Evolutionary conservation across 1,140 invertebrate genomes (phyloP), one percentile per base, ranked within the genome.

Genomic region (Marisa cornuarietis): DNA sequence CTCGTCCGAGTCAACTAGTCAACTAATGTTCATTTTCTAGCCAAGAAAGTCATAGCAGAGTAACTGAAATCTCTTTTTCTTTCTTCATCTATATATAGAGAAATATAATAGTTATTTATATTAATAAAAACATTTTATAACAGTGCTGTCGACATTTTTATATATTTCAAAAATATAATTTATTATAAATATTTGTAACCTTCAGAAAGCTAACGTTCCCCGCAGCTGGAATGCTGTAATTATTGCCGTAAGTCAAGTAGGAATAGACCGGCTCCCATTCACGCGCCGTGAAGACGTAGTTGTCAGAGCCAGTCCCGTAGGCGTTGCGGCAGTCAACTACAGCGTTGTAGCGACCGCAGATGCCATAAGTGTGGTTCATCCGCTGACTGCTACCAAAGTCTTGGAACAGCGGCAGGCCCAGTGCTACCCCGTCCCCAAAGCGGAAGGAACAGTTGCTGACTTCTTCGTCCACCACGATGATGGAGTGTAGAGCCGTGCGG

Each of bases 321-420:
- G 65, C 26, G 77, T 87, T 87, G 16, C 51, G 65, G 68, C 86
- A 87, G 11, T 79, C 61, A 3, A 79, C 78, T 0, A 54, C 22
- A 11, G 82, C 66, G 16, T 72, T 71, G 76, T 84, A 87, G 18
- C 74, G 76, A 9, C 86, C 86, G 18, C 73, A 61, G 6, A 73
- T 22, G 16, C 8, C 18, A 74, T 84, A 87, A 0, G 31, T 24
- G 62, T 85, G 79, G 13, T 20, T 49, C 1, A 42, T 22, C 14
- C 26, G 14, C 0, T 74, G 62, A 3, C 51, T 80, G 22, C 65
- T 58, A 13, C 85, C 80, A 69, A 81, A 85, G 6, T 79, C 77
- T 14, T 24, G 65, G 54, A 82, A 81, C 20, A 49, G 42, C 31
- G 68, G 26, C 7, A 68, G 18, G 42, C 20, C 3, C 22, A 61